Evolutionary conservation across 2,888 invertebrate species (phyloP).

Genomic region (Cataglyphis livida): DNA sequence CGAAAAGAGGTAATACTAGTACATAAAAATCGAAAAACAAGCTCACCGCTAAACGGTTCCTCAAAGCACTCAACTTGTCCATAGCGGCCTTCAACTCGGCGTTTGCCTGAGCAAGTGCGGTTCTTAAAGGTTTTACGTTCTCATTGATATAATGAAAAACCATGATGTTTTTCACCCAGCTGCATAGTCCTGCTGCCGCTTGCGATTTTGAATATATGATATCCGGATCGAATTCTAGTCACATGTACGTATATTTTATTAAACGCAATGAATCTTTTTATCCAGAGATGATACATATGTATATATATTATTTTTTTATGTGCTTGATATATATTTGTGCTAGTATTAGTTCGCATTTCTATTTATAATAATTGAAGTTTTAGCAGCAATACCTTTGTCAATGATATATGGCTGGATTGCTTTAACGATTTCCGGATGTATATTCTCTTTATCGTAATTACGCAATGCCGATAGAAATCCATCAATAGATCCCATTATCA

Average conservation of each 20-base stretch:
- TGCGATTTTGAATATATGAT: constrained; percentile 94
- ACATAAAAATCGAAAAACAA: not conserved
- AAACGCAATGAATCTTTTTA: not conserved
- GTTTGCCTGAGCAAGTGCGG: constrained; percentile 94
- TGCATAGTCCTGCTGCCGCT: constrained; percentile 96
- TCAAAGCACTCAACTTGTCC: constrained; percentile 92
- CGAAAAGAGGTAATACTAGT: not conserved
- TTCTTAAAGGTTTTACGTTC: constrained; percentile 96
- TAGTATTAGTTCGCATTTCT: not conserved
- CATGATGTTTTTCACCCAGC: constrained; percentile 97
- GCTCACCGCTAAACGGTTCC: constrained; percentile 89
- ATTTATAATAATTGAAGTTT: not conserved
- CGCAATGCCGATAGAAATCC: constrained; percentile 93
- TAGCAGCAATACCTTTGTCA: constrained; percentile 81
- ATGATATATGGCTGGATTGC: constrained; percentile 88
- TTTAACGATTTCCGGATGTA: constrained; percentile 94
- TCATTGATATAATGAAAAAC: constrained; percentile 96
- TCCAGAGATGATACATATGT: not conserved
- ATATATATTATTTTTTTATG: not conserved
- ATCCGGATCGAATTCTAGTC: constrained; percentile 92
- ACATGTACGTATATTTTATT: not conserved
- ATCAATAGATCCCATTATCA: constrained; percentile 96
- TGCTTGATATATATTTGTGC: not conserved
- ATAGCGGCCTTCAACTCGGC: constrained; percentile 93
- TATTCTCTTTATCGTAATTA: constrained; percentile 97